Base-by-base conservation (phyloP, 2,113 vertebrate species). In the Misgurnus anguillicaudatus region DNA sequence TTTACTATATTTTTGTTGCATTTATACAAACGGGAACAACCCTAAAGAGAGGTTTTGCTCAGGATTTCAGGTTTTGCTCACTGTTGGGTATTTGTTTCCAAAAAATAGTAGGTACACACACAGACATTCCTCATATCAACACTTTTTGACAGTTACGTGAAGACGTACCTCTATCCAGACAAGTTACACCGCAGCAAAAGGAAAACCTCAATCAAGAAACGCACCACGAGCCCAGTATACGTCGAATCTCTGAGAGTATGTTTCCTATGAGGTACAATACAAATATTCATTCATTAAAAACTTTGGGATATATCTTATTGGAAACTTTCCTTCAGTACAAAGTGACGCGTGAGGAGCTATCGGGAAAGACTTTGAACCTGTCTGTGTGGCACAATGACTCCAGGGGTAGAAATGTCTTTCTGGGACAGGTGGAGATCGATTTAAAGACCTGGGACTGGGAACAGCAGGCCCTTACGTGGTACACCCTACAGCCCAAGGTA, bases 381-480 rank as follows among this genome's bases (percentile, higher is more conserved):
- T 87, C 87, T 9, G 86, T 89, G 53, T 89, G 87, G 87, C 87
- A 89, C 85, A 86, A 87, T 62, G 87, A 89, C 80, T 77, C 82
- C 11, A 79, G 80, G 55, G 87, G 87, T 36, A 71, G 86, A 78
- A 89, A 89, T 60, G 79, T 82, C 16, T 89, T 87, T 48, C 73
- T 89, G 76, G 87, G 87, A 17, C 85, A 89, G 80, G 85, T 87
- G 45, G 83, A 87, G 55, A 75, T 89, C 39, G 72, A 57, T 61
- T 67, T 89, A 39, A 80, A 60, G 57, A 82, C 65, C 17, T 89
- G 87, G 87, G 82, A 87, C 78, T 89, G 85, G 86, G 77, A 55
- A 10, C 79, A 86, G 16, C 77, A 85, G 21, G 64, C 72, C 0
- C 79, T 85, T 6, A 80, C 77, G 41, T 89, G 87, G 87, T 87